Percentiles rank a stretch among this genome's conserved stretches.
Conservation (phyloP, 2,797 vertebrate species). For the Poecilia gillii region DNA sequence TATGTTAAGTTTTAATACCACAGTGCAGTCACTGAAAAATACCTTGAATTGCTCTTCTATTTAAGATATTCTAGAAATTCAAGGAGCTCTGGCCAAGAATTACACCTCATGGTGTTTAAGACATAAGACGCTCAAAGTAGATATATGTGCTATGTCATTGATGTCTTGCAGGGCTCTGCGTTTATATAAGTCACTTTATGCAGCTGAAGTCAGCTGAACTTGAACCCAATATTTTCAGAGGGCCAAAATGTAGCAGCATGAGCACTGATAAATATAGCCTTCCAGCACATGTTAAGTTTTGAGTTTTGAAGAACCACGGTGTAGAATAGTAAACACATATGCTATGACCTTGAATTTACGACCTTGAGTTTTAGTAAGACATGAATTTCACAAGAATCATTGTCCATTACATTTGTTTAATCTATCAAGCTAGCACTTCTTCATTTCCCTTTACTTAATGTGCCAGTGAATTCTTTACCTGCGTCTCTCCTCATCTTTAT, state of each 20-base stretch:
- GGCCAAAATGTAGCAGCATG: not conserved
- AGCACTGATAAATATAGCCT: not conserved
- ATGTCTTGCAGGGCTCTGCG: slow-evolving; percentile 1
- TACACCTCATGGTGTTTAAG: slow-evolving; percentile 3
- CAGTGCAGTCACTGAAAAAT: not conserved
- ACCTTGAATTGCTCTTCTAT: not conserved
- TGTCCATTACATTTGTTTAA: not conserved
- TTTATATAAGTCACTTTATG: not conserved
- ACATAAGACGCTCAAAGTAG: not conserved
- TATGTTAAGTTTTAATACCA: not conserved
- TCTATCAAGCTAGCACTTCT: not conserved
- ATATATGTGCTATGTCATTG: not conserved
- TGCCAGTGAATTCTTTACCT: not conserved
- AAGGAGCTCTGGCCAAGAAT: slow-evolving; percentile 5
- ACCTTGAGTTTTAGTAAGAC: slow-evolving; percentile 1
- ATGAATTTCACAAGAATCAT: not conserved
- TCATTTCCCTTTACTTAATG: not conserved
- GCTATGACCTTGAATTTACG: not conserved
- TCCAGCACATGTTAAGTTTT: not conserved
- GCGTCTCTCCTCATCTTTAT: not conserved
- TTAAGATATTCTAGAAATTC: slow-evolving; percentile 3
- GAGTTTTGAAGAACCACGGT: not conserved
- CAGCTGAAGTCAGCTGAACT: slow-evolving; percentile 24
- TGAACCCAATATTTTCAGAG: slow-evolving; percentile 27
- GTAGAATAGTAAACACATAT: not conserved